Evolutionary conservation across 2,888 invertebrate species (phyloP).

Genomic region (Ormyrus pomaceus): DNA sequence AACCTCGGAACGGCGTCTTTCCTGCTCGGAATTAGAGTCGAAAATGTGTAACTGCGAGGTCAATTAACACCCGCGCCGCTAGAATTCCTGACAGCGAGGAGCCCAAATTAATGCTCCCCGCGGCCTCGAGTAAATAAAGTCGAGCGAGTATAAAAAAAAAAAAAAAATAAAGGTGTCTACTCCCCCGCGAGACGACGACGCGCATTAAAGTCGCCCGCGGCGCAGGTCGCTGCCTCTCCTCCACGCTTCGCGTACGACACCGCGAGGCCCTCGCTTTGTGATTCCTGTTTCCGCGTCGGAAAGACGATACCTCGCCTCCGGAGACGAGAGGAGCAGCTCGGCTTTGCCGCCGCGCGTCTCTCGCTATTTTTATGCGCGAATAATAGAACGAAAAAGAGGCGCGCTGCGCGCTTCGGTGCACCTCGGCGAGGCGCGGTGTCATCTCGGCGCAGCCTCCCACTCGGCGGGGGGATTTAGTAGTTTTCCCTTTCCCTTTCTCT

Average conservation of each 20-base stretch:
- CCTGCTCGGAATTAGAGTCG: slow-evolving; percentile 39
- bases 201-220: slow-evolving; percentile 26
- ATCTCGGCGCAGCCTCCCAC: not conserved
- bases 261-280: not conserved
- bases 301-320: slow-evolving; percentile 33
- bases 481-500: slow-evolving; percentile 43
- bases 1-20: not conserved
- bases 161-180: not conserved
- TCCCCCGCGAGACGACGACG: not conserved
- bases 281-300: not conserved
- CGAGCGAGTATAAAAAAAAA: not conserved
- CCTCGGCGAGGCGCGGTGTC: not conserved
- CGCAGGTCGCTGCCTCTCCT: not conserved
- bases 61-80: slow-evolving; percentile 10
- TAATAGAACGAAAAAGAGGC: slow-evolving; percentile 35
- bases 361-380: no score
- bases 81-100: no score
- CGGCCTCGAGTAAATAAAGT: not conserved
- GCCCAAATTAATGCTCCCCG: not conserved
- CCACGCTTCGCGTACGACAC: slow-evolving; percentile 43
- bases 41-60: slow-evolving; percentile 28
- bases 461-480: not conserved
- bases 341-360: not conserved
- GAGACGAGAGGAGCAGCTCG: not conserved
- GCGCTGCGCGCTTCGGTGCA: slow-evolving; percentile 1